Percentiles rank a stretch among this genome's conserved stretches.
phyloP scores from a whole-genome alignment of 2,797 vertebrate genomes.

The Pangasius larnaudii region DNA sequence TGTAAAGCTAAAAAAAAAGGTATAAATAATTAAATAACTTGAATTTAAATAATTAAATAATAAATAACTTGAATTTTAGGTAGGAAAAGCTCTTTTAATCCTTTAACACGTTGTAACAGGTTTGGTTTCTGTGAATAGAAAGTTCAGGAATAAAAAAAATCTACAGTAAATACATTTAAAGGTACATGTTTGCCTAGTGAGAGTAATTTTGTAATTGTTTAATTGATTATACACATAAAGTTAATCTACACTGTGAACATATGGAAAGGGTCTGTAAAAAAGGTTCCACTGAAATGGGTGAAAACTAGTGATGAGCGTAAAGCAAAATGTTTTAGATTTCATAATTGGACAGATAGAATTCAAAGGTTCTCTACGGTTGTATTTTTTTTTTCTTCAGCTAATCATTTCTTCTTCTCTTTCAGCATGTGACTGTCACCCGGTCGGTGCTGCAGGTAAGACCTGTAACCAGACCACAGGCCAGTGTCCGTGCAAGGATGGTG shows the following conservation, averaged over 20 bases:
- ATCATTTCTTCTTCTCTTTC: conserved; percentile 49
- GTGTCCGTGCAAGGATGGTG: conserved; percentile 95
- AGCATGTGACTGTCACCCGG: conserved; percentile 96
- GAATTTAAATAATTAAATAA: no score
- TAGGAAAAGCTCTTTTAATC: not conserved
- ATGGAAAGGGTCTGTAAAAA: not conserved
- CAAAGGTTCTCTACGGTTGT: not conserved
- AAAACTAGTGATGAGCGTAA: not conserved
- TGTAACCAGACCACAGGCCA: conserved; percentile 97
- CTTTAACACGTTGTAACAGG: not conserved
- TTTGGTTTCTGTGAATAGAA: not conserved
- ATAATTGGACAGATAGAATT: not conserved
- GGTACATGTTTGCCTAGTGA: not conserved
- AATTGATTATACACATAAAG: not conserved
- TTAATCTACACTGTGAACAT: not conserved
- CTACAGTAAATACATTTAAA: not conserved
- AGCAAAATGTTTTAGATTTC: not conserved
- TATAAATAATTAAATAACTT: no score
- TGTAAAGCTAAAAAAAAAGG: not conserved
- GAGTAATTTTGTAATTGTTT: not conserved
- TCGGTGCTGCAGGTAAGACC: conserved; percentile 94
- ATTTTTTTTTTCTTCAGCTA: not conserved
- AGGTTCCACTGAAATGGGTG: not conserved
- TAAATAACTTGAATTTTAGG: not conserved
- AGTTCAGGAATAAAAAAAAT: not conserved